A percentile compares a stretch with the other conserved stretches of the same genome.
Conservation (phyloP, 2,113 vertebrate species). For the Sapayoa aenigma region DNA sequence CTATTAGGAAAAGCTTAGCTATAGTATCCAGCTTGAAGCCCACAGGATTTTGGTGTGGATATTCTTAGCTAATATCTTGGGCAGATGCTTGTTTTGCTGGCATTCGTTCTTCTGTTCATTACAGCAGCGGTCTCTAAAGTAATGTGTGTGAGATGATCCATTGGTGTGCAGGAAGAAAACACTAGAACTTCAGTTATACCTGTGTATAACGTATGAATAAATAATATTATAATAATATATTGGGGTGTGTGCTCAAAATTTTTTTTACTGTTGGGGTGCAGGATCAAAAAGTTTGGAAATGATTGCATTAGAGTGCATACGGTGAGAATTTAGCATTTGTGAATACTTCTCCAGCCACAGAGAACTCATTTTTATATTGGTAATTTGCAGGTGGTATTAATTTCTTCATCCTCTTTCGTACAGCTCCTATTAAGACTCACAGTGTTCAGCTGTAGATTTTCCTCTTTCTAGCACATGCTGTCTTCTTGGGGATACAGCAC, state of each 20-base stretch:
- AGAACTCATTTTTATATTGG: not conserved
- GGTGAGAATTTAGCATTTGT: not conserved
- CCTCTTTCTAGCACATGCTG: not conserved
- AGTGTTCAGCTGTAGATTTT: conserved; percentile 24
- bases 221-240: not conserved
- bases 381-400: not conserved
- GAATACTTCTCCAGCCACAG: not conserved
- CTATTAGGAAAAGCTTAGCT: not conserved
- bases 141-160: not conserved
- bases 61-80: not conserved
- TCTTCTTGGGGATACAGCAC: conserved; percentile 25
- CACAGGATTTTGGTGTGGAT: not conserved
- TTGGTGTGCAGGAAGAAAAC: not conserved
- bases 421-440: not conserved
- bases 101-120: not conserved
- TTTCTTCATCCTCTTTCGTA: conserved; percentile 10
- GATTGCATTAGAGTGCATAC: not conserved
- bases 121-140: not conserved
- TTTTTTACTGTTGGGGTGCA: not conserved
- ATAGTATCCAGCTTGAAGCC: not conserved
- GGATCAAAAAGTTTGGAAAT: not conserved
- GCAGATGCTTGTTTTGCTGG: not conserved
- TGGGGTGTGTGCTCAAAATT: not conserved
- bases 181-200: not conserved
- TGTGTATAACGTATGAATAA: not conserved